Base-by-base conservation (phyloP, 2,888 invertebrate species). In the Scotopteryx bipunctaria region DNA sequence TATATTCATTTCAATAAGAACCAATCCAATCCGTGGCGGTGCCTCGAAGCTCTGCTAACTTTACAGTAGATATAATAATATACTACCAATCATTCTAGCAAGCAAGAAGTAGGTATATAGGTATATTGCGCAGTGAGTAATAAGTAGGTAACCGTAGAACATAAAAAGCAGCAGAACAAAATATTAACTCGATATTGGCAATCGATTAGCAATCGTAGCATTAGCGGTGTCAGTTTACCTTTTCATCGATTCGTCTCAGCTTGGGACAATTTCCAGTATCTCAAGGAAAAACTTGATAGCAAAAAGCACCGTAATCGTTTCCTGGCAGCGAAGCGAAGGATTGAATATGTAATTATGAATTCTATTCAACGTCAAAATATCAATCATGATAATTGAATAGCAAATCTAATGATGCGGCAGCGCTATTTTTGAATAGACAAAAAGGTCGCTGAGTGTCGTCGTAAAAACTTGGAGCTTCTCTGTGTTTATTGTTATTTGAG, bases 161-260 rank as follows among this genome's bases (percentile, higher is more conserved):
- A 67, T 61, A 67, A 67, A 61, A 63, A 70, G 69, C 59, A 66
- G 61, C 67, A 71, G 69, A 71, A 69, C 69, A 37, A 59, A 61
- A 55, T 64, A 51, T 54, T 73, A 76, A 77, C 70, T 76, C 64
- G 60, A 71, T 77, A 73, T 77, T 76, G 70, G 71, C 73, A 82
- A 81, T 80, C 72, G 75, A 78, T 82, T 81, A 73, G 69, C 63
- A 66, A 69, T 66, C 66, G 65, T 67, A 68, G 58, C 61, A 63
- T 65, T 63, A 65, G 50, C 56, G 63, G 67, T 73, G 69, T 74
- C 72, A 69, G 63, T 72, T 78, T 71, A 72, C 74, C 67, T 71
- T 71, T 62, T 69, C 64, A 76, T 70, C 70, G 60, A 81, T 83
- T 81, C 67, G 78, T 67, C 69, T 63, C 76, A 69, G 75, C 70